Evolutionary conservation across 2,888 invertebrate species (phyloP), one percentile per base, ranked within the genome.

Genomic region (Mongoloraphidia duomilia): DNA sequence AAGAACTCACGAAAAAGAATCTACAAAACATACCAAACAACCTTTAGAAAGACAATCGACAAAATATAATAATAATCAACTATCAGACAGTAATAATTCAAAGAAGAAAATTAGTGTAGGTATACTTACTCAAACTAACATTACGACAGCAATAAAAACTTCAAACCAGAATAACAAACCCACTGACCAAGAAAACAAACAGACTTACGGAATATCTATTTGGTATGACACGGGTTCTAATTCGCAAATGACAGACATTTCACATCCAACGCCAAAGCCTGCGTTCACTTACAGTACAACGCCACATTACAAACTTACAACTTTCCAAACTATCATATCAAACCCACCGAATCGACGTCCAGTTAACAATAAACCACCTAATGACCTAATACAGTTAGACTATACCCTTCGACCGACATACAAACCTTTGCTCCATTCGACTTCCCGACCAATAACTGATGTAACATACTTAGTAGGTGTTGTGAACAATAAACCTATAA

Each of bases 211-310:
- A 37, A 35, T 13, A 9, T 13, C 35, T 1, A 37, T 36, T 12
- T 48, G 48, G 48, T 43, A 48, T 13, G 48, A 48, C 36, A 43
- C 42, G 33, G 17, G 42, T 36, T 43, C 48, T 17, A 41, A 40
- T 10, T 37, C 43, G 4, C 38, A 37, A 8, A 10, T n/a, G 13
- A n/a, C 34, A 11, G 43, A 42, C 11, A 34, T 37, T 14, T 33
- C 37, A 3, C 41, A 40, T 26, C 40, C 12, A 33, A 35, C 10
- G 5, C 33, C 36, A 36, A n/a, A 48, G 11, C 13, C 17, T n/a
- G 42, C 12, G 8, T 43, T 35, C 26, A 38, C 6, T 42, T 41
- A 26, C 42, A 10, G 26, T 26, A 48, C 42, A 10, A 42, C 43
- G n/a, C 26, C 42, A 5, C 10, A 34, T 9, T 47, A 40, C 35